Conservation (phyloP, 2,113 vertebrate genomes). For the Chiloscyllium plagiosum region DNA sequence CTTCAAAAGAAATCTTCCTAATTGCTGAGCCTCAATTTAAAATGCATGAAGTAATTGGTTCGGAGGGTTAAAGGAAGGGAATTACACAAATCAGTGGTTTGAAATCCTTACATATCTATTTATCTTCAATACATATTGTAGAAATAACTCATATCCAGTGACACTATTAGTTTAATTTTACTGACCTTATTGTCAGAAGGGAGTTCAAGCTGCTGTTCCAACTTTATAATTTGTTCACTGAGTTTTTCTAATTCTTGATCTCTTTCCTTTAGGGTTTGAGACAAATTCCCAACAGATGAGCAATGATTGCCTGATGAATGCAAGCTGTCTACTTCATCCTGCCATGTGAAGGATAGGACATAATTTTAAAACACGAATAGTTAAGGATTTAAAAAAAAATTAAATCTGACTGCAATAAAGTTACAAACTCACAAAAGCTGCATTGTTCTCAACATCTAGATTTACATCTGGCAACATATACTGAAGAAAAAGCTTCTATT, state of each 20-base stretch:
- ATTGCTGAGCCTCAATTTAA: not conserved
- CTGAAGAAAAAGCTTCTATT: not conserved
- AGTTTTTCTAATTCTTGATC: slow-evolving; percentile 77
- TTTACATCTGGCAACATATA: not conserved
- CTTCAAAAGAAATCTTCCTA: not conserved
- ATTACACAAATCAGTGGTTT: too few species aligned
- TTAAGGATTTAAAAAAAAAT: too few species aligned
- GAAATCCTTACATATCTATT: not conserved
- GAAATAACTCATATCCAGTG: not conserved
- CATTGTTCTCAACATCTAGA: not conserved
- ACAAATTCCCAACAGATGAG: slow-evolving; percentile 67
- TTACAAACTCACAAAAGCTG: not conserved
- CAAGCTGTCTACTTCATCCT: slow-evolving; percentile 62
- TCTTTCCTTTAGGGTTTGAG: slow-evolving; percentile 78
- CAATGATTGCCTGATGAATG: slow-evolving; percentile 54
- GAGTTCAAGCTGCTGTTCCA: slow-evolving; percentile 68
- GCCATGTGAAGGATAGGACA: slow-evolving; percentile 41
- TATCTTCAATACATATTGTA: not conserved
- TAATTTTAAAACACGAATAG: not conserved
- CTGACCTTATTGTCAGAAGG: slow-evolving; percentile 76
- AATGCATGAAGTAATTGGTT: not conserved
- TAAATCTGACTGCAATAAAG: not conserved
- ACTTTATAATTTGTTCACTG: slow-evolving; percentile 76
- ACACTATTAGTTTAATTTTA: not conserved
- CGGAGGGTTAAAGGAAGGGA: not conserved